phyloP scores from a whole-genome alignment of 2,797 vertebrate genomes.

The Parauchenoglanis ngamensis region DNA sequence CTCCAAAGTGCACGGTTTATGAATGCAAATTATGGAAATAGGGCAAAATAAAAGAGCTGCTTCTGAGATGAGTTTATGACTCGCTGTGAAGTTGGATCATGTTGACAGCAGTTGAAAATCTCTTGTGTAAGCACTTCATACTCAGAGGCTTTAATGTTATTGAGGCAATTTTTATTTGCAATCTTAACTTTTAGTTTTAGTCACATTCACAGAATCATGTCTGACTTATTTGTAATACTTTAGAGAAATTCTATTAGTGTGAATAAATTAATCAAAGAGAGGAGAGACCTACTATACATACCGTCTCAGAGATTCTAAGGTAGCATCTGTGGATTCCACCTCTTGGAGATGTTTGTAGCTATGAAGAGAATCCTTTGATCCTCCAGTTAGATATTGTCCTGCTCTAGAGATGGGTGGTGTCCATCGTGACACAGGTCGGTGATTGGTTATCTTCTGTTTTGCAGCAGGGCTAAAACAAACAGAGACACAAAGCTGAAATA shows the following conservation, averaged over 20 bases:
- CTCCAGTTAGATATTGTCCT: conserved; percentile 69
- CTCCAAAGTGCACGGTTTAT: conserved; percentile 73
- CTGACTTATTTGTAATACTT: background rate
- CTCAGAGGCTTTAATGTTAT: conserved; percentile 29
- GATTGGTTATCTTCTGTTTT: conserved; percentile 62
- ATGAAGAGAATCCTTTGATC: conserved; percentile 64
- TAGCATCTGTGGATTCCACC: conserved; percentile 68
- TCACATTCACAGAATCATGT: background rate
- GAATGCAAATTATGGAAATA: conserved; percentile 80
- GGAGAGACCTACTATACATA: conserved; percentile 36
- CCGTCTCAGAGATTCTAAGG: conserved; percentile 68
- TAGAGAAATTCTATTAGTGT: background rate
- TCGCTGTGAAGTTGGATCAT: conserved; percentile 66
- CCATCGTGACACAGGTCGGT: conserved; percentile 61
- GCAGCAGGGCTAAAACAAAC: conserved; percentile 63
- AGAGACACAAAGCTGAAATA: conserved; percentile 9
- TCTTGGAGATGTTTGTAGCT: conserved; percentile 79
- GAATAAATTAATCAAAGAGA: background rate
- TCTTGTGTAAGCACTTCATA: conserved; percentile 39
- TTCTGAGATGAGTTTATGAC: conserved; percentile 67
- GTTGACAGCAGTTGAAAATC: conserved; percentile 64
- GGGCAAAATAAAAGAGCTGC: conserved; percentile 74
- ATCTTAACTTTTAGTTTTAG: conserved; percentile 5
- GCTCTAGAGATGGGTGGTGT: conserved; percentile 74
- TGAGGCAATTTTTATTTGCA: conserved; percentile 26